A percentile compares a stretch with the other conserved stretches of the same genome.
phyloP scores from a whole-genome alignment of 2,888 invertebrate genomes.

The Leucoma salicis region DNA sequence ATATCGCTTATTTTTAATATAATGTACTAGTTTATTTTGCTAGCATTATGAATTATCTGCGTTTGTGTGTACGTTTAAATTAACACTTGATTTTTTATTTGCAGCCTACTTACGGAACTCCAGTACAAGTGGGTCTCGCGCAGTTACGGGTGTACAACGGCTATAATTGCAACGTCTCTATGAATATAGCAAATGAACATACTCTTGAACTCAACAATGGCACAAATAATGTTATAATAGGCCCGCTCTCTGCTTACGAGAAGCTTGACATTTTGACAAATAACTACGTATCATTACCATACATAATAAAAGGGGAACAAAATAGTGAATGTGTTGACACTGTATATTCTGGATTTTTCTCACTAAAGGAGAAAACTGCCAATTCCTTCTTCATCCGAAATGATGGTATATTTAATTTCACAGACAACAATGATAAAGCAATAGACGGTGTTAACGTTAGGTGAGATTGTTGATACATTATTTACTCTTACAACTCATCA shows the following conservation, averaged over 20 bases:
- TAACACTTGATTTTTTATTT: neutral
- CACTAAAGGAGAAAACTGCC: slow-evolving; percentile 56
- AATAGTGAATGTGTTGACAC: slow-evolving; percentile 43
- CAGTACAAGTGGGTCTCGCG: slow-evolving; percentile 81
- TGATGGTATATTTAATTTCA: slow-evolving; percentile 51
- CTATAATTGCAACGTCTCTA: slow-evolving; percentile 78
- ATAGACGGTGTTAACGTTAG: slow-evolving; percentile 64
- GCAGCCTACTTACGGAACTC: slow-evolving; percentile 82
- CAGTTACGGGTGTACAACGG: slow-evolving; percentile 89
- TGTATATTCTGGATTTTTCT: slow-evolving; percentile 45
- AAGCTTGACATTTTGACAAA: slow-evolving; percentile 56
- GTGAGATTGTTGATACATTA: slow-evolving; percentile 46
- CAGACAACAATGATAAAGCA: slow-evolving; percentile 70
- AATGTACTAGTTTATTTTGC: too few species aligned
- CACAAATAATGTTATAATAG: slow-evolving; percentile 35
- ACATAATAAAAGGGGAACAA: slow-evolving; percentile 53
- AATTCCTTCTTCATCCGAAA: slow-evolving; percentile 65
- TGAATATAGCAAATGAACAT: slow-evolving; percentile 40
- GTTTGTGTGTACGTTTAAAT: too few species aligned
- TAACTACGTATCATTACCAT: slow-evolving; percentile 47
- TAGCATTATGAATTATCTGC: too few species aligned
- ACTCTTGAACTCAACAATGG: slow-evolving; percentile 20
- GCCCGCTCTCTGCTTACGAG: slow-evolving; percentile 67
- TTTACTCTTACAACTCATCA: slow-evolving; percentile 51
- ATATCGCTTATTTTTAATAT: too few species aligned